Evolutionary conservation across 2,797 vertebrate species (phyloP).

Genomic region (Hipposideros larvatus): DNA sequence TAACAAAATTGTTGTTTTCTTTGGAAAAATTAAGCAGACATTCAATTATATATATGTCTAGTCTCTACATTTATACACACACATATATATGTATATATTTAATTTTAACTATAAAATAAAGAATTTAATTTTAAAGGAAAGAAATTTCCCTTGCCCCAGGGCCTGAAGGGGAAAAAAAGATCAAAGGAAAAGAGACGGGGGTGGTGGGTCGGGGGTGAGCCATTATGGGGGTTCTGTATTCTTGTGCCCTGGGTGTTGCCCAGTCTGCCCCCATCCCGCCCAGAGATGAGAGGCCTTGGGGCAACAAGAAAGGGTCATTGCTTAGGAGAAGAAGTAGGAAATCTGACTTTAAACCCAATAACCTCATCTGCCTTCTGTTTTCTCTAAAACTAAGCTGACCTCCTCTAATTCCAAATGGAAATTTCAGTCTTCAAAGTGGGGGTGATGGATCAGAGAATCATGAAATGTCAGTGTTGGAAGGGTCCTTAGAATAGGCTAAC

Average conservation of each 20-base stretch:
- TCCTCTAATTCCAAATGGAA: constrained; percentile 54
- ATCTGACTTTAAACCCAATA: constrained; percentile 41
- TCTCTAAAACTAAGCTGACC: not conserved
- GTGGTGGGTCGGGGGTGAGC: not conserved
- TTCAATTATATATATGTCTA: not conserved
- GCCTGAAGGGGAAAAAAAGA: not conserved
- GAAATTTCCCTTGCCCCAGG: constrained; percentile 13
- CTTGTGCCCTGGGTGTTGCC: not conserved
- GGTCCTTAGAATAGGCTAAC: not conserved
- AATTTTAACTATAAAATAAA: constrained; percentile 52
- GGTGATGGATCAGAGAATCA: constrained; percentile 42
- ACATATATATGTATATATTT: not conserved
- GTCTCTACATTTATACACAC: not conserved
- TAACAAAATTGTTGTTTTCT: constrained; percentile 43
- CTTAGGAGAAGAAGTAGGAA: constrained; percentile 9
- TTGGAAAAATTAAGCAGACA: constrained; percentile 63
- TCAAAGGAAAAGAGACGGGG: constrained; percentile 1
- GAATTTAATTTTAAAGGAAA: constrained; percentile 14
- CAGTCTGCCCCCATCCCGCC: not conserved
- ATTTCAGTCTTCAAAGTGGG: constrained; percentile 35
- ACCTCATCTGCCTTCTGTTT: not conserved
- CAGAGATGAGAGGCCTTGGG: not conserved
- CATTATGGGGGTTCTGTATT: not conserved
- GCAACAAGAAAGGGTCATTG: not conserved
- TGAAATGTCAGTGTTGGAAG: not conserved